Evolutionary conservation across 2,113 vertebrate genomes (phyloP).

Genomic region (Eurystomus gularis): DNA sequence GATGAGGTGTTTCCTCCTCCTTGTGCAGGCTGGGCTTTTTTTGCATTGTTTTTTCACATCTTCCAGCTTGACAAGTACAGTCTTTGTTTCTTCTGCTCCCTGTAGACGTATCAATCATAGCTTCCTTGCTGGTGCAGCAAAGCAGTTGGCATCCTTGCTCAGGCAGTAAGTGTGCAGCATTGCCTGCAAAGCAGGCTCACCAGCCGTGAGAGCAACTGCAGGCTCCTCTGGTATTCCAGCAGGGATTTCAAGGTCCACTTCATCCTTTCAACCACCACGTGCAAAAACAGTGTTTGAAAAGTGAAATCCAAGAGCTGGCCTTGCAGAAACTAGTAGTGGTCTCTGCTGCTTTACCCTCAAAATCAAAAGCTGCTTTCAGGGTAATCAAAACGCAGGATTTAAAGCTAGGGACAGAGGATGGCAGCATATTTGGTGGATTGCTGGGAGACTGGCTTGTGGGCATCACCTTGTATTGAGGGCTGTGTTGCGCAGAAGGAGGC

Average conservation of each 20-base stretch:
- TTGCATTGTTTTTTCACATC: neutral
- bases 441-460: neutral
- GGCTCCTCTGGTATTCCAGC: neutral
- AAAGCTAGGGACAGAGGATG: rapidly evolving
- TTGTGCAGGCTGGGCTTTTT: neutral
- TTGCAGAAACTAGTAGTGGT: neutral
- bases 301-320: neutral
- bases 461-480: neutral
- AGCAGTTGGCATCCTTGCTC: neutral
- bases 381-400: neutral
- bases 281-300: neutral
- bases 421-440: neutral
- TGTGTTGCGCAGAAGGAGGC: neutral
- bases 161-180: neutral
- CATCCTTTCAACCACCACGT: neutral
- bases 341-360: neutral
- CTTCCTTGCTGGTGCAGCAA: slow-evolving; percentile 1
- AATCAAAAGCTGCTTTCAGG: neutral
- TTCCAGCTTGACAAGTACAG: neutral
- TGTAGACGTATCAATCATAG: neutral
- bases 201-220: neutral
- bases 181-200: slow-evolving; percentile 8
- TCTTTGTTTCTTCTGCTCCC: slow-evolving; percentile 1
- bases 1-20: neutral
- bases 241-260: neutral